Percentiles rank a stretch among this genome's conserved stretches.
phyloP scores from a whole-genome alignment of 2,797 vertebrate genomes.

The Liasis olivaceus region DNA sequence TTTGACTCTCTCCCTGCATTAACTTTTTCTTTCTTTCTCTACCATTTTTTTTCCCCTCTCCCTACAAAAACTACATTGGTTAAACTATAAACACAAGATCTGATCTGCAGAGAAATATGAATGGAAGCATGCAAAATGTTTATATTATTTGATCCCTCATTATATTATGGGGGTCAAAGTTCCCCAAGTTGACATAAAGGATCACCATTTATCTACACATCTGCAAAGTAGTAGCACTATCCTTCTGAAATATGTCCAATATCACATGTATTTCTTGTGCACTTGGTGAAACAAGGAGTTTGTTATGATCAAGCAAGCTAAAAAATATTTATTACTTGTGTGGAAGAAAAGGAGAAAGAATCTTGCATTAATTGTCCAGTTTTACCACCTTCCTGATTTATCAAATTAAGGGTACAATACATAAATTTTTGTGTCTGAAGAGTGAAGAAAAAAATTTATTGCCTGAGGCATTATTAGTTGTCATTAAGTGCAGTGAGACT shows the following conservation, averaged over 20 bases:
- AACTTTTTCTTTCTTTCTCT: not conserved
- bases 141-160: not conserved
- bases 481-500: conserved; percentile 59
- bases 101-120: not conserved
- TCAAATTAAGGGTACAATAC: conserved; percentile 50
- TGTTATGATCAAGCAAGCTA: not conserved
- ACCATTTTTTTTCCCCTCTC: too few species aligned
- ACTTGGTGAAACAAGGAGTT: not conserved
- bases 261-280: not conserved
- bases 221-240: not conserved
- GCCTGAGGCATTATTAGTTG: conserved; percentile 71
- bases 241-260: not conserved
- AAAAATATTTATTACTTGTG: not conserved
- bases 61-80: not conserved
- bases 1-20: too few species aligned
- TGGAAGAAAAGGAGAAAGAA: conserved; percentile 15
- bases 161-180: too few species aligned
- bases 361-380: conserved; percentile 47
- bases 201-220: not conserved
- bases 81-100: not conserved
- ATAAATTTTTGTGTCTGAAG: conserved; percentile 62
- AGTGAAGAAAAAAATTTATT: conserved; percentile 68
- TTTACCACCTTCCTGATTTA: conserved; percentile 51
- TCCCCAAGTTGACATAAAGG: too few species aligned
- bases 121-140: not conserved